Percentiles rank a stretch among this genome's conserved stretches.
Evolutionary conservation across 2,797 vertebrate species (phyloP).

Genomic region (Salmo trutta): DNA sequence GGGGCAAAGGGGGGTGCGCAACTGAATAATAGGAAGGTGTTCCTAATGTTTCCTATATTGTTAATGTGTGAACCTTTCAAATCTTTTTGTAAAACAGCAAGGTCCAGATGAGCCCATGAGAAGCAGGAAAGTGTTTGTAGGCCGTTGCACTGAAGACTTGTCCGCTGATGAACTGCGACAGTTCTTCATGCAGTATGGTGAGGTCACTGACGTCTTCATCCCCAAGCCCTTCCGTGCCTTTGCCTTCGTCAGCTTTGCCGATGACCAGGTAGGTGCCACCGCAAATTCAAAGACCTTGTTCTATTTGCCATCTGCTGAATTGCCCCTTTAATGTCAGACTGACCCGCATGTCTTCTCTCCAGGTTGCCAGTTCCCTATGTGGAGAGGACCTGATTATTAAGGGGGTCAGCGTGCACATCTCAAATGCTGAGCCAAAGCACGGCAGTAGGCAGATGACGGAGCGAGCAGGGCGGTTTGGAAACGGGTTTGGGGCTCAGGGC

Average conservation of each 20-base stretch:
- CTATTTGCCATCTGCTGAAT: neutral
- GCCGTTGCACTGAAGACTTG: conserved; percentile 98
- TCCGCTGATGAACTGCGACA: conserved; percentile 90
- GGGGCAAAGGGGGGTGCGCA: too few species aligned
- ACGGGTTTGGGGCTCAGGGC: conserved; percentile 92
- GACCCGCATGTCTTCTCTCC: conserved; percentile 26
- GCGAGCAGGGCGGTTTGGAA: conserved; percentile 87
- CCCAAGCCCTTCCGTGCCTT: conserved; percentile 98
- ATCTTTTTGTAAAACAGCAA: conserved; percentile 63
- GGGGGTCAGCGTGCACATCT: conserved; percentile 99
- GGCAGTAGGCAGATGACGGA: conserved; percentile 96
- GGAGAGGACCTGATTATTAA: conserved; percentile 99
- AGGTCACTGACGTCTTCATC: conserved; percentile 98
- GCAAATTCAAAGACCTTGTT: neutral
- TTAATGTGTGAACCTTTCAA: neutral
- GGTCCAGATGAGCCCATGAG: conserved; percentile 93
- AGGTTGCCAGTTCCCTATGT: conserved; percentile 97
- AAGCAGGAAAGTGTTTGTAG: conserved; percentile 97
- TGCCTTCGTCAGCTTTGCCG: conserved; percentile 96
- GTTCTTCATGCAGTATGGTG: conserved; percentile 97
- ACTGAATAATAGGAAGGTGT: too few species aligned
- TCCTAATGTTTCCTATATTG: neutral
- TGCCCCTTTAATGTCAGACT: neutral
- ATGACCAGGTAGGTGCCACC: conserved; percentile 83
- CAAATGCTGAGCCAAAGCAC: conserved; percentile 98